Conservation (phyloP, 2,113 vertebrate species). For the Meriones unguiculatus region DNA sequence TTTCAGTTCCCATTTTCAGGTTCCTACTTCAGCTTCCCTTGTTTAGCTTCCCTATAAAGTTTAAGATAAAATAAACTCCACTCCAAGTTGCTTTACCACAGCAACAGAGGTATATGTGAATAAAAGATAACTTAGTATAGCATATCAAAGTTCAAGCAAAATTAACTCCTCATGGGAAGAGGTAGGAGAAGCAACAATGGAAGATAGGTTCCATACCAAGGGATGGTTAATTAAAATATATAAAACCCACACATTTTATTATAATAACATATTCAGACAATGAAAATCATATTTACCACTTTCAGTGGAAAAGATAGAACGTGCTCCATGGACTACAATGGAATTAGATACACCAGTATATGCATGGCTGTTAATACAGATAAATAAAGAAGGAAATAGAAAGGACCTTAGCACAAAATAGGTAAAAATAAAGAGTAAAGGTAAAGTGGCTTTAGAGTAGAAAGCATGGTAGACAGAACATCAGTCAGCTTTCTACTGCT, state of each 20-base stretch:
- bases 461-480: not conserved
- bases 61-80: not conserved
- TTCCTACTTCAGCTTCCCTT: not conserved
- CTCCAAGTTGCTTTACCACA: not conserved
- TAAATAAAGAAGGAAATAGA: not conserved
- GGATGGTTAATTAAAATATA: not conserved
- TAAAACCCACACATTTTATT: not conserved
- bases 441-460: not conserved
- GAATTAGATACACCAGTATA: not conserved
- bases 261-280: not conserved
- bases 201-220: not conserved
- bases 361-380: not conserved
- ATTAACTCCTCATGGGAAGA: not conserved
- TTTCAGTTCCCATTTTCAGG: not conserved
- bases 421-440: not conserved
- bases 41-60: not conserved
- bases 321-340: not conserved
- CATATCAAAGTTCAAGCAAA: not conserved
- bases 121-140: not conserved
- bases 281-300: not conserved
- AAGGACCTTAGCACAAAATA: slow-evolving; percentile 29
- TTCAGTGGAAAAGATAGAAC: slow-evolving; percentile 26
- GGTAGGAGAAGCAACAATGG: not conserved
- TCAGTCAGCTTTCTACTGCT: not conserved
- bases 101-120: not conserved